Evolutionary conservation across 2,797 vertebrate species (phyloP).

Genomic region (Apogon hyalosoma): DNA sequence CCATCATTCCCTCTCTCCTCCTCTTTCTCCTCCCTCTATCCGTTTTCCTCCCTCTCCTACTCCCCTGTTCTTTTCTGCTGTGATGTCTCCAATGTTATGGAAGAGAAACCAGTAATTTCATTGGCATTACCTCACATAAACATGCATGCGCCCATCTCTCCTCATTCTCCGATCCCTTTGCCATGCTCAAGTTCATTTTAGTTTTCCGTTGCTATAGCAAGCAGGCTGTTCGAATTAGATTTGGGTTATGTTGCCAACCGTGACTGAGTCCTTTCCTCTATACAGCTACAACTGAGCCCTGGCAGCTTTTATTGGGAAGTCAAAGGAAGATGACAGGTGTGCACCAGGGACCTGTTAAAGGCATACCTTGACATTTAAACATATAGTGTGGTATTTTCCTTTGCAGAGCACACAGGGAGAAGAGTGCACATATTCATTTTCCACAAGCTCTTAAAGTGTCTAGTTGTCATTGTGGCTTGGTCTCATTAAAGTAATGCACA

Average conservation of each 20-base stretch:
- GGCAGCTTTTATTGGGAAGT: conserved; percentile 65
- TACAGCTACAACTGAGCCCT: conserved; percentile 47
- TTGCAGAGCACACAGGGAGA: conserved; percentile 7
- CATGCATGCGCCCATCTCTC: conserved; percentile 13
- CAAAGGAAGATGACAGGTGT: conserved; percentile 66
- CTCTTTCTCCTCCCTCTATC: background rate
- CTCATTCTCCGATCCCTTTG: conserved; percentile 21
- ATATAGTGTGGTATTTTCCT: conserved; percentile 45
- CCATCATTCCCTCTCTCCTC: background rate
- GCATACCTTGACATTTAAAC: conserved; percentile 64
- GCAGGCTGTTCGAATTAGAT: conserved; percentile 55
- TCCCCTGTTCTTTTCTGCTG: conserved; percentile 15
- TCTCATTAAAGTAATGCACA: conserved; percentile 47
- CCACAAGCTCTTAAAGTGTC: conserved; percentile 26
- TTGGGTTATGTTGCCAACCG: conserved; percentile 57
- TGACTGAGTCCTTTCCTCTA: conserved; percentile 60
- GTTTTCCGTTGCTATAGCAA: conserved; percentile 41
- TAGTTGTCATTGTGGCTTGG: conserved; percentile 34
- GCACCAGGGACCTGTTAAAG: conserved; percentile 70
- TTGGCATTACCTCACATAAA: conserved; percentile 30
- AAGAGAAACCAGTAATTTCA: conserved; percentile 37
- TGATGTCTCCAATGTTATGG: conserved; percentile 31
- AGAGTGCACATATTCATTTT: conserved; percentile 30
- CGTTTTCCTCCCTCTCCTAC: background rate
- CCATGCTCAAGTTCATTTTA: conserved; percentile 43